Conservation (phyloP, 1,140 invertebrate genomes). For the Metopolophium dirhodum region DNA sequence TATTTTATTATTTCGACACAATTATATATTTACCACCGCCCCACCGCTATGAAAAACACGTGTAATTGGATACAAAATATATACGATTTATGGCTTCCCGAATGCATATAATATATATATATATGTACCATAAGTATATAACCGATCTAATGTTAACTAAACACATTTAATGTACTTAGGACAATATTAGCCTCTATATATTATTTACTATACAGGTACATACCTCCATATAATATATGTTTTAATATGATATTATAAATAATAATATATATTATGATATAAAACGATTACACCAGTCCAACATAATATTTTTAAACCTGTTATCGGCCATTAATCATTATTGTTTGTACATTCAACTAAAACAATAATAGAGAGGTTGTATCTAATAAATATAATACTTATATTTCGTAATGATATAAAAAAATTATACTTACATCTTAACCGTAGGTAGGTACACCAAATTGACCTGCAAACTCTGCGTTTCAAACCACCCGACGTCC, state of each 20-base stretch:
- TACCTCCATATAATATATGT: background rate
- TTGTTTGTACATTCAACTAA: background rate
- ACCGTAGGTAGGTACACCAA: background rate
- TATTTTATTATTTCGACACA: background rate
- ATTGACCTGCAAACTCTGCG: background rate
- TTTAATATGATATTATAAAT: no score
- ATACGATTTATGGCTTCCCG: background rate
- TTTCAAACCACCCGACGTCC: background rate
- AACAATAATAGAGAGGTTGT: background rate
- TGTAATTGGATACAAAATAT: conserved; percentile 10
- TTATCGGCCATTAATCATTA: background rate
- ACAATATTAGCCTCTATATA: background rate
- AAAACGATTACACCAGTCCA: background rate
- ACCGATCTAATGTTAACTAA: background rate
- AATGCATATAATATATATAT: background rate
- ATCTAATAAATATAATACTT: no score
- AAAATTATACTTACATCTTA: background rate
- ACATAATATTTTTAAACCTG: background rate
- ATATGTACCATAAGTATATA: background rate
- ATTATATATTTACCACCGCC: background rate
- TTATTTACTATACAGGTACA: background rate
- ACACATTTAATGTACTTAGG: background rate
- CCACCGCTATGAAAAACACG: background rate
- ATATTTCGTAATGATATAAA: no score
- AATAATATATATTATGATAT: background rate